phyloP scores from a whole-genome alignment of 2,888 invertebrate species.

The Cryptocephalus primarius region DNA sequence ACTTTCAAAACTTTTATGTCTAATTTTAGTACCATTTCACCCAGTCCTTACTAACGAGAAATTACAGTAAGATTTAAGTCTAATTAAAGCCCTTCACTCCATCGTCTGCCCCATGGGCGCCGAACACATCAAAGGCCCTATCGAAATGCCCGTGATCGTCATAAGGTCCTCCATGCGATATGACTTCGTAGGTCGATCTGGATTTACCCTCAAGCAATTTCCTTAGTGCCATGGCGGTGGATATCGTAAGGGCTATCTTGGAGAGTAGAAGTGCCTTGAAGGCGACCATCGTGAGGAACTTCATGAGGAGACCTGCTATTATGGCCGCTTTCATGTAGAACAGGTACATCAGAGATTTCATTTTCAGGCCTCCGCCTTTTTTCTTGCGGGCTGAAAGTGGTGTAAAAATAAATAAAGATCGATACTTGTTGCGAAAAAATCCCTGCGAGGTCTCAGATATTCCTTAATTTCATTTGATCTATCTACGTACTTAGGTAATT shows the following conservation, averaged over 20 bases:
- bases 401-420: neutral
- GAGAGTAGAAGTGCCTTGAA: slow-evolving; percentile 77
- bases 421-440: neutral
- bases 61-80: too few relatives aligned
- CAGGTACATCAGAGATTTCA: slow-evolving; percentile 63
- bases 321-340: slow-evolving; percentile 71
- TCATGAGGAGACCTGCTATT: slow-evolving; percentile 66
- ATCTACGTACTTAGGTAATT: too few relatives aligned
- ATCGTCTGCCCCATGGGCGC: too few relatives aligned
- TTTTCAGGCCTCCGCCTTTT: slow-evolving; percentile 43
- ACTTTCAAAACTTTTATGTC: too few relatives aligned
- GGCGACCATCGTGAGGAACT: slow-evolving; percentile 65
- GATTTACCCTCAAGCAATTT: slow-evolving; percentile 63
- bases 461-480: too few relatives aligned
- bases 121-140: slow-evolving; percentile 37
- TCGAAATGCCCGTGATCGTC: slow-evolving; percentile 52
- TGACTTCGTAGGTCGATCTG: slow-evolving; percentile 66
- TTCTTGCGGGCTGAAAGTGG: slow-evolving; percentile 39
- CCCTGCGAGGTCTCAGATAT: too few relatives aligned
- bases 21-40: too few relatives aligned
- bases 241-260: slow-evolving; percentile 70
- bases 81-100: too few relatives aligned
- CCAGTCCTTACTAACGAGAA: too few relatives aligned
- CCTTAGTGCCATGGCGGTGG: slow-evolving; percentile 60
- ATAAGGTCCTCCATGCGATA: slow-evolving; percentile 39